Percentiles rank a stretch among this genome's conserved stretches.
These are phyloP conservation scores for Drosophila rellima DNA, from an alignment of 2,888 invertebrate genomes.

Conservation along the genomic window DNA sequence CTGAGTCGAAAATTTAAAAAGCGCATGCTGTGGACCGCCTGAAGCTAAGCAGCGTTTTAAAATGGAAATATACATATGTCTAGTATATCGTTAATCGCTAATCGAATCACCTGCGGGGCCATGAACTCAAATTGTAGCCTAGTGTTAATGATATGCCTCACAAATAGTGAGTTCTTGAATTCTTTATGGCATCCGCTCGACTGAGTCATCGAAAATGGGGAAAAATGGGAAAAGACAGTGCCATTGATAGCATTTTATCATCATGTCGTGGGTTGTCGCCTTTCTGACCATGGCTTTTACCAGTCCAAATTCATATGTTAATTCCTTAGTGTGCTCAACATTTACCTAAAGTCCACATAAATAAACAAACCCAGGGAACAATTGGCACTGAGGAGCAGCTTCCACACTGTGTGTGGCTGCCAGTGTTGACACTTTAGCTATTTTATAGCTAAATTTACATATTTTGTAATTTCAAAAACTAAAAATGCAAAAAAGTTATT, in stretches of 20 bases:
- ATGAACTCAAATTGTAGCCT: constrained; percentile 17
- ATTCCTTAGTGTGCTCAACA: constrained; percentile 51
- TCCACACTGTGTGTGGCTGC: constrained; percentile 23
- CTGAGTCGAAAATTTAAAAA: not conserved
- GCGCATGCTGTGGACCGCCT: constrained; percentile 62
- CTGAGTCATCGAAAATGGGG: constrained; percentile 50
- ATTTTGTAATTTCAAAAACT: not conserved
- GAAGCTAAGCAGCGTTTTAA: constrained; percentile 29
- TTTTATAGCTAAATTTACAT: not conserved
- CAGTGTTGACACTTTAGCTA: not conserved
- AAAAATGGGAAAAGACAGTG: not conserved
- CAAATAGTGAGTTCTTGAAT: constrained; percentile 44
- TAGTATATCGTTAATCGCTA: constrained; percentile 37
- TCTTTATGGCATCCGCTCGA: constrained; percentile 70
- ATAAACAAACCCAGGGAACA: constrained; percentile 46
- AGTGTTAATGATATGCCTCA: constrained; percentile 43
- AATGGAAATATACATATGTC: constrained; percentile 19
- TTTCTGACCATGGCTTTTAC: constrained; percentile 10
- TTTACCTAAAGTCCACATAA: constrained; percentile 38
- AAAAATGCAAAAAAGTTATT: too few relatives aligned
- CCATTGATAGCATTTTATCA: constrained; percentile 26
- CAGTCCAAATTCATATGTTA: constrained; percentile 44
- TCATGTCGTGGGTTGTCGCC: constrained; percentile 34
- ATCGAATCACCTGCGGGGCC: constrained; percentile 18
- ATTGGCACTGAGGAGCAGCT: constrained; percentile 42